Conservation (phyloP, 2,797 vertebrate species). For the Cirrhinus mrigala region DNA sequence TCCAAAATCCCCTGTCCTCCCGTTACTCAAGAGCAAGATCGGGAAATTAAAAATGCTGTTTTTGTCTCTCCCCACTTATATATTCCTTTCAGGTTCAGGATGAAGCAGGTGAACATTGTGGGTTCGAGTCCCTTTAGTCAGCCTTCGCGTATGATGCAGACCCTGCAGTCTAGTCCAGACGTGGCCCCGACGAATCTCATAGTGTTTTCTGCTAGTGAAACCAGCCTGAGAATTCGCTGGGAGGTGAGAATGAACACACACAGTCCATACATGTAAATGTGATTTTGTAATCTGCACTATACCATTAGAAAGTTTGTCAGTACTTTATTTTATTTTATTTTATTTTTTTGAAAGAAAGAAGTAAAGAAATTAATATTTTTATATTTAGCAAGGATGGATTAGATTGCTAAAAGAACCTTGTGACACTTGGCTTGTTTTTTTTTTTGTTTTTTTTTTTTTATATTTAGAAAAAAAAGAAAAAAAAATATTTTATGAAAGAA, state of each 20-base stretch:
- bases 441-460: too few relatives aligned
- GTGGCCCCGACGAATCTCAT: constrained; percentile 74
- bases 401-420: neutral
- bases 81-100: constrained; percentile 74
- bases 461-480: too few relatives aligned
- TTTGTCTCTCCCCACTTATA: neutral
- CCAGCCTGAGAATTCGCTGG: constrained; percentile 78
- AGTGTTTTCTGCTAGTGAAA: constrained; percentile 80
- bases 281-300: neutral
- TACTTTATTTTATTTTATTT: neutral
- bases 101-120: constrained; percentile 82
- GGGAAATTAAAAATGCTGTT: constrained; percentile 20
- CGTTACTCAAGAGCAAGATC: constrained; percentile 8
- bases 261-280: neutral
- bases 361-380: neutral
- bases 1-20: constrained; percentile 14
- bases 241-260: constrained; percentile 28
- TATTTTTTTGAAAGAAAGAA: neutral
- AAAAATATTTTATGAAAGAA: too few relatives aligned
- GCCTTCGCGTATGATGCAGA: constrained; percentile 81
- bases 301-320: neutral
- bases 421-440: neutral
- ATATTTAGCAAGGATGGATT: neutral
- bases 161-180: constrained; percentile 80
- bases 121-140: constrained; percentile 78